Percentiles rank a stretch among this genome's conserved stretches.
These are phyloP conservation scores for Cheirogaleus medius DNA, from an alignment of 2,113 vertebrate genomes.

Conservation along the genomic window DNA sequence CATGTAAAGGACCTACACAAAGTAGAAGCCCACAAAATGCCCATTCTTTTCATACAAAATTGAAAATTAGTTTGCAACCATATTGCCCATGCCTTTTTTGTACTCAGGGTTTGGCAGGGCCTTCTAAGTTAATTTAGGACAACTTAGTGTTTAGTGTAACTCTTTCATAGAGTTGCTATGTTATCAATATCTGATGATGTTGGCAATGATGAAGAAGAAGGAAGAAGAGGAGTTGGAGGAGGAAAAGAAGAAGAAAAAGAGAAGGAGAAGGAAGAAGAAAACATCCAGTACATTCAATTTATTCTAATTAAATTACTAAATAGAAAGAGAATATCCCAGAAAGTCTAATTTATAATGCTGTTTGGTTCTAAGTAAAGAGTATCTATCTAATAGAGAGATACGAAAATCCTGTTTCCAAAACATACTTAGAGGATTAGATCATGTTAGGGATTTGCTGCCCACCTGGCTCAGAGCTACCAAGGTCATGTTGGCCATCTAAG, in stretches of 20 bases:
- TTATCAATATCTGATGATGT: background rate
- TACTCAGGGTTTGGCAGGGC: background rate
- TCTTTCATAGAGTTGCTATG: background rate
- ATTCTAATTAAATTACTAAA: constrained; percentile 17
- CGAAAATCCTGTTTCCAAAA: constrained; percentile 15
- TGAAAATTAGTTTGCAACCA: background rate
- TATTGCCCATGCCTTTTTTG: background rate
- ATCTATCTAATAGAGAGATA: background rate
- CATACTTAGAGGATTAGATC: constrained; percentile 3
- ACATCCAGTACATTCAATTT: background rate
- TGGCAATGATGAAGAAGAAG: background rate
- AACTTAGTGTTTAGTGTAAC: background rate
- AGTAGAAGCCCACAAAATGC: background rate
- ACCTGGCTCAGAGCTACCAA: background rate
- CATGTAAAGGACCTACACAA: background rate
- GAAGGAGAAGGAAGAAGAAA: background rate
- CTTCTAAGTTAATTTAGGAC: background rate
- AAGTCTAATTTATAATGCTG: background rate
- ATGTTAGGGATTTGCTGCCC: background rate
- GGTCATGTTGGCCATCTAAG: background rate
- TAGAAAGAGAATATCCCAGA: background rate
- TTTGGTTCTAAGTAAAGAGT: constrained; percentile 43
- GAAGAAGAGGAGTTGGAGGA: background rate
- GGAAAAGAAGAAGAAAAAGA: too few species aligned
- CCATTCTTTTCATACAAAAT: background rate